Conservation (phyloP, 2,888 invertebrate species). For the Portevinia maculata region DNA sequence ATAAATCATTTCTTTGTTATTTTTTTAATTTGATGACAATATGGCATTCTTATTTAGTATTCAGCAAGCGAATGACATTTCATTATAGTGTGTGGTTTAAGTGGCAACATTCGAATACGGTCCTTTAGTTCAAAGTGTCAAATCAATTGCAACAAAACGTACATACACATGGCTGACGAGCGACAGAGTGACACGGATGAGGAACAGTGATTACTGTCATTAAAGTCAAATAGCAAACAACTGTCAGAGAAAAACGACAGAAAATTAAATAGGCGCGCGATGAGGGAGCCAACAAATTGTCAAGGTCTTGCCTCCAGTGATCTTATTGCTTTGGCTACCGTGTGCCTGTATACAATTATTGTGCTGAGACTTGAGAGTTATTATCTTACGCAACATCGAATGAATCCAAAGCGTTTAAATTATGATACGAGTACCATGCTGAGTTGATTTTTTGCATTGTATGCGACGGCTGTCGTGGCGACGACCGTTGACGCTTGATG, state of each 20-base stretch:
- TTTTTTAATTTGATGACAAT: not conserved
- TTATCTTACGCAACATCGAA: constrained; percentile 54
- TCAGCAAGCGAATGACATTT: constrained; percentile 25
- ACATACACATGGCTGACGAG: not conserved
- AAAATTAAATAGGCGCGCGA: not conserved
- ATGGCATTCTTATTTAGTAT: constrained; percentile 3
- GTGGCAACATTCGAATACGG: constrained; percentile 19
- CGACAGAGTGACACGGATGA: constrained; percentile 21
- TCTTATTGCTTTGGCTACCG: constrained; percentile 38
- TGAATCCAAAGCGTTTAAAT: constrained; percentile 58
- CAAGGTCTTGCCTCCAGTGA: constrained; percentile 34
- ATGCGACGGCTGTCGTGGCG: constrained; percentile 3
- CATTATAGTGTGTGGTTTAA: constrained; percentile 9
- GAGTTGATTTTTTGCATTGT: constrained; percentile 36
- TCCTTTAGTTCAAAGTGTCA: constrained; percentile 62
- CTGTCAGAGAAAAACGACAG: constrained; percentile 1
- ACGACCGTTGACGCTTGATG: constrained; percentile 10
- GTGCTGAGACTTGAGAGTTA: constrained; percentile 33
- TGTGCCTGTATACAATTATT: not conserved
- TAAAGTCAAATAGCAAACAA: constrained; percentile 22
- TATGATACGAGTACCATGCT: constrained; percentile 29
- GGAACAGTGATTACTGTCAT: constrained; percentile 33
- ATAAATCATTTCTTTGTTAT: not conserved
- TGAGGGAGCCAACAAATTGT: constrained; percentile 25
- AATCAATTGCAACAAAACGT: constrained; percentile 57